These are phyloP conservation scores for Vannuccia rotundouncinata DNA, from an alignment of 2,888 invertebrate genomes.

Conservation along the genomic window DNA sequence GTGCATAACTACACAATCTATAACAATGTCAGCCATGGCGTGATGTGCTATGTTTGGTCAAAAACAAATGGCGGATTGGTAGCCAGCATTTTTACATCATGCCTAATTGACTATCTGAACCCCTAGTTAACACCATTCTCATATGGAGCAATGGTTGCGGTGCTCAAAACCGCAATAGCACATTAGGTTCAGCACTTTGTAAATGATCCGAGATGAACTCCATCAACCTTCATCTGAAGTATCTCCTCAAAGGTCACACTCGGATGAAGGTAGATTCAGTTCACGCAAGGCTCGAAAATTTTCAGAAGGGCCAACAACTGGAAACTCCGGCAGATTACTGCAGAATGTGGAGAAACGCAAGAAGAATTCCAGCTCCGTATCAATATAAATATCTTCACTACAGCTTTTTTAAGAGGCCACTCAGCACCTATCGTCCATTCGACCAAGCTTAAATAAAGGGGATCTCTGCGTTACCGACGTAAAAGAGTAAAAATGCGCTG, in stretches of 20 bases:
- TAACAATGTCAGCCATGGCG: neutral
- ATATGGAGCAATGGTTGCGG: constrained; percentile 24
- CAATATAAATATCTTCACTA: constrained; percentile 19
- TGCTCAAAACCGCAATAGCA: constrained; percentile 10
- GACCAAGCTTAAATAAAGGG: constrained; percentile 21
- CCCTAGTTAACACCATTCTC: neutral
- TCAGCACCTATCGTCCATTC: constrained; percentile 25
- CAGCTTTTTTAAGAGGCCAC: constrained; percentile 16
- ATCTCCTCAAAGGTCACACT: constrained; percentile 12
- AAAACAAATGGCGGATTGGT: neutral
- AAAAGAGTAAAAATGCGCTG: constrained; percentile 13
- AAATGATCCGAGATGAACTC: neutral
- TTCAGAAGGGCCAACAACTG: neutral
- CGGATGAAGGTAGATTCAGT: constrained; percentile 16
- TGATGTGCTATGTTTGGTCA: constrained; percentile 19
- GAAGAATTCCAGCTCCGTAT: neutral
- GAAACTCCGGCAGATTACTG: neutral
- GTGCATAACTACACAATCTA: constrained; percentile 13
- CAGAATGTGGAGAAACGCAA: neutral
- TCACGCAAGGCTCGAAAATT: neutral
- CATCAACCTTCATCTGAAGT: neutral
- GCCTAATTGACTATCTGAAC: constrained; percentile 1
- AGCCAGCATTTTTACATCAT: constrained; percentile 9
- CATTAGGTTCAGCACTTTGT: neutral
- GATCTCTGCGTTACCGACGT: constrained; percentile 20